A percentile compares a stretch with the other conserved stretches of the same genome.
These are phyloP conservation scores for Brachyhypopomus gauderio DNA, from an alignment of 2,113 vertebrate species.

Conservation along the genomic window DNA sequence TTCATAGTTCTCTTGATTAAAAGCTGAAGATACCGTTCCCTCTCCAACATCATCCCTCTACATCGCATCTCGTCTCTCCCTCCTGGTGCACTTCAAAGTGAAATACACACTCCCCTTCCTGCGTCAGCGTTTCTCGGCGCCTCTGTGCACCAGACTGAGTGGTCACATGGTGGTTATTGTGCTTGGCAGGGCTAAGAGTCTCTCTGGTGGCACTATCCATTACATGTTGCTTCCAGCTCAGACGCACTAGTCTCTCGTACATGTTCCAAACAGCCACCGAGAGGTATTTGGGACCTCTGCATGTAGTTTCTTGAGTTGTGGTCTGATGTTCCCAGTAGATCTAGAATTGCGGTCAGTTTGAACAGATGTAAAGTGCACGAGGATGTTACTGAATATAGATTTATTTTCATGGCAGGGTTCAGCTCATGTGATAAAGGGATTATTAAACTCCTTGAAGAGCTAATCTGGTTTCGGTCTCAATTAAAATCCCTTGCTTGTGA, in stretches of 20 bases:
- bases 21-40: too few relatives aligned
- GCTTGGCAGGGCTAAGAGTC: conserved; percentile 65
- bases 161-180: conserved; percentile 72
- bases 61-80: neutral
- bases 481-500: neutral
- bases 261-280: too few relatives aligned
- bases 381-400: neutral
- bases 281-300: neutral
- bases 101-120: neutral
- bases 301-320: neutral
- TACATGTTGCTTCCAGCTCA: neutral
- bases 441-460: conserved; percentile 8
- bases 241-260: neutral
- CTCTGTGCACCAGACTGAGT: neutral
- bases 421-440: conserved; percentile 37
- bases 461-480: neutral
- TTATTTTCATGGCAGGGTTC: conserved; percentile 2
- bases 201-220: neutral
- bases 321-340: neutral
- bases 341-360: neutral
- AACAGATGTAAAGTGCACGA: neutral
- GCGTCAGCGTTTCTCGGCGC: neutral
- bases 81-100: neutral
- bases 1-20: too few relatives aligned
- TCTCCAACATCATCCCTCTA: neutral